A percentile compares a stretch with the other conserved stretches of the same genome.
These are phyloP conservation scores for Paracanthobrama guichenoti DNA, from an alignment of 2,113 vertebrate genomes.

Conservation along the genomic window DNA sequence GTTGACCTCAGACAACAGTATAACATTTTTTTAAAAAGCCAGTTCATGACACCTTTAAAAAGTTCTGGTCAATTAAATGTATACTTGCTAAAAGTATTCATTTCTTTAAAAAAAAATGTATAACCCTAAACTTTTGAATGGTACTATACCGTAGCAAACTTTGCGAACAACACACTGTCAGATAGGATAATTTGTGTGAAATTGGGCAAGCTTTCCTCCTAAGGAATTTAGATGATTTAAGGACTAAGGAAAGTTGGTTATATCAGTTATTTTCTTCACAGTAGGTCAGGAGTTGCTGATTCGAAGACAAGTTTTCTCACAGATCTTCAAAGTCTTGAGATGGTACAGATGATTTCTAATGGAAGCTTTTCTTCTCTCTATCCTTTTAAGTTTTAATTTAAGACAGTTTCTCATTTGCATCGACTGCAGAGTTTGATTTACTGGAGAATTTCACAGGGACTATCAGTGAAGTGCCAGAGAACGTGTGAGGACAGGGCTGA, in stretches of 20 bases:
- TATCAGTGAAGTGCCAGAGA: neutral
- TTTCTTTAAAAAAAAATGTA: neutral
- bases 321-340: constrained; percentile 28
- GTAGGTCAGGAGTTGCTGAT: constrained; percentile 11
- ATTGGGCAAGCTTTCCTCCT: neutral
- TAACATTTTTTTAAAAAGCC: too few species aligned
- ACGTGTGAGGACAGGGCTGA: neutral
- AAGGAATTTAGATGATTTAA: neutral
- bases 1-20: too few species aligned
- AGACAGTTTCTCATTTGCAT: constrained; percentile 28
- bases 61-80: neutral
- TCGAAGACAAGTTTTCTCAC: neutral
- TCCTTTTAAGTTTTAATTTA: constrained; percentile 28
- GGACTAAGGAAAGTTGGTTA: neutral
- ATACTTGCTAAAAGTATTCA: neutral
- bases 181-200: constrained; percentile 25
- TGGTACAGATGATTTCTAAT: constrained; percentile 6
- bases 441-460: neutral
- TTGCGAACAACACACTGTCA: neutral
- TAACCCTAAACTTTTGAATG: neutral
- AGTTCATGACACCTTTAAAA: too few species aligned
- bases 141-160: neutral
- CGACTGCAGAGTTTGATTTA: neutral
- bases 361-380: neutral
- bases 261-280: neutral